Percentiles rank a stretch among this genome's conserved stretches.
These are phyloP conservation scores for Haemorhous mexicanus DNA, from an alignment of 2,113 vertebrate genomes.

Conservation along the genomic window DNA sequence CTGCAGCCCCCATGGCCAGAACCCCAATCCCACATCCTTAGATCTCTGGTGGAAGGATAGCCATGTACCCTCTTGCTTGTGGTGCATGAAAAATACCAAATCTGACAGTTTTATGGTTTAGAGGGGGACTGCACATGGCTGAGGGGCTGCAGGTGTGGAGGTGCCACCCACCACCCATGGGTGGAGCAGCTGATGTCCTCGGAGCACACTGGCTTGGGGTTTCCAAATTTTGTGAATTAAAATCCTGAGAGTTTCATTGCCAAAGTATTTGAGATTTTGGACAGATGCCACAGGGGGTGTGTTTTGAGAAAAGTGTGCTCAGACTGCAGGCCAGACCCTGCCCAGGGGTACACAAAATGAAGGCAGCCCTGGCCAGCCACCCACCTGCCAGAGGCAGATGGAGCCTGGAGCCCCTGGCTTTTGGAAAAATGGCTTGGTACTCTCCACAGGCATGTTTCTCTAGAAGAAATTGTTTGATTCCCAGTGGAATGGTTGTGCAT, in stretches of 20 bases:
- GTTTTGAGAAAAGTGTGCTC: rapidly evolving
- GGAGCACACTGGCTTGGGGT: rapidly evolving
- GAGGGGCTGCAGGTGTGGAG: not conserved
- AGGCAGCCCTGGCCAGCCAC: not conserved
- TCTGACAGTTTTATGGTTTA: not conserved
- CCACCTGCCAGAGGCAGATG: rapidly evolving
- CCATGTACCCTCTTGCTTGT: not conserved
- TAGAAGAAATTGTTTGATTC: not conserved
- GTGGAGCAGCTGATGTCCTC: rapidly evolving
- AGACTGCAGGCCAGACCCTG: not conserved
- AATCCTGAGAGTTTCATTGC: not conserved
- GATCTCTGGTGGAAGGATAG: not conserved
- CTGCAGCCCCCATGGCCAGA: not conserved
- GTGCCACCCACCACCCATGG: rapidly evolving
- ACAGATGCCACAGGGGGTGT: rapidly evolving
- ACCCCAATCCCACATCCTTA: not conserved
- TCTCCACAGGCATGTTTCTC: not conserved
- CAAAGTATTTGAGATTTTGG: not conserved
- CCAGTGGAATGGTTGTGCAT: not conserved
- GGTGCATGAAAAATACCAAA: not conserved
- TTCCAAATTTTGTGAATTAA: not conserved
- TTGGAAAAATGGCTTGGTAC: not conserved
- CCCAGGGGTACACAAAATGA: not conserved
- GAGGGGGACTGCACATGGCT: not conserved
- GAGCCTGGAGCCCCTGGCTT: rapidly evolving